Percentiles rank a stretch among this genome's conserved stretches.
Evolutionary conservation across 2,888 invertebrate species (phyloP).

Genomic region (Ormyrus nitidulus): DNA sequence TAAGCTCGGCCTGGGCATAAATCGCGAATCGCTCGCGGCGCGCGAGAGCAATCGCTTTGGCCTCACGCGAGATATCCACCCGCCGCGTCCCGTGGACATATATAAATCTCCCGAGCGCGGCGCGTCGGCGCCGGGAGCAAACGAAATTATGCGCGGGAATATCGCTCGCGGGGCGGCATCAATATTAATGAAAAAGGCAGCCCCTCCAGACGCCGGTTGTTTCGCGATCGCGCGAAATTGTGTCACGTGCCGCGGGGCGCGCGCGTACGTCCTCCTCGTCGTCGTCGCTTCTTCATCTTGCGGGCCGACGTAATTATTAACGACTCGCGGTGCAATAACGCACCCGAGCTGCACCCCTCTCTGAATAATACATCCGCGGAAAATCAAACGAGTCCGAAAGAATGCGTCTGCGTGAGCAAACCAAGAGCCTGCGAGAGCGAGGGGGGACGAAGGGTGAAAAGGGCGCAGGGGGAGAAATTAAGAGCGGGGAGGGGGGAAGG

Average conservation of each 20-base stretch:
- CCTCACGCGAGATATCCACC: background rate
- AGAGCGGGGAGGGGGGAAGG: conserved; percentile 40
- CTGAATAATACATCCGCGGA: conserved; percentile 48
- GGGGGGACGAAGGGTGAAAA: conserved; percentile 47
- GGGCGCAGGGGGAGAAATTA: conserved; percentile 51
- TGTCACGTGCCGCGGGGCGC: conserved; percentile 37
- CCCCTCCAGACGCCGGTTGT: conserved; percentile 3
- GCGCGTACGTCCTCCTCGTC: background rate
- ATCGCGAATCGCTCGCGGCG: conserved; percentile 2
- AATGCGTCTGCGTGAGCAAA: conserved; percentile 2
- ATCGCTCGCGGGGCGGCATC: background rate
- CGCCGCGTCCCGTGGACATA: background rate
- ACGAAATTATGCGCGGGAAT: conserved; percentile 21
- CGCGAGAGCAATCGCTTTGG: conserved; percentile 18
- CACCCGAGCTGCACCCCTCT: conserved; percentile 23
- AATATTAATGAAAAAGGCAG: conserved; percentile 31
- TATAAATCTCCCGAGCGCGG: background rate
- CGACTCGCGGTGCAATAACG: too few species aligned
- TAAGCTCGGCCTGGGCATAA: conserved; percentile 17
- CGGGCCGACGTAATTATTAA: background rate
- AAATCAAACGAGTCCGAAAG: conserved; percentile 48
- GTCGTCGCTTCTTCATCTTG: background rate
- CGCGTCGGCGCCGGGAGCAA: background rate
- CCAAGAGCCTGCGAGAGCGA: background rate
- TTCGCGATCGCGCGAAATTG: conserved; percentile 37